A percentile compares a stretch with the other conserved stretches of the same genome.
These are phyloP conservation scores for Tokudaia tokunoshimensis DNA, from an alignment of 2,797 vertebrate species.

Conservation along the genomic window DNA sequence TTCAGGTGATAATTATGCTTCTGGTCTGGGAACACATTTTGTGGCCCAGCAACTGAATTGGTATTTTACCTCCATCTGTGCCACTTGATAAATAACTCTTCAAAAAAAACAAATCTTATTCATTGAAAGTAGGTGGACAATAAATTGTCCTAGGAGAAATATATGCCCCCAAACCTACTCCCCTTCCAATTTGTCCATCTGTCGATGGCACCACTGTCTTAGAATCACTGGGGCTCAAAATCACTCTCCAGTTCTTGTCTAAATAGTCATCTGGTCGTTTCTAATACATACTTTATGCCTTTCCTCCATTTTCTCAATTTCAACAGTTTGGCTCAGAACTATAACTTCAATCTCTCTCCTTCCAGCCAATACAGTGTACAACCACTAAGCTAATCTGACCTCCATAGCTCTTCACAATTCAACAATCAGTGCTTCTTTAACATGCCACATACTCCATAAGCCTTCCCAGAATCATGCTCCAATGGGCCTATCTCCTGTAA, in stretches of 20 bases:
- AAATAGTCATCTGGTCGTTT: slow-evolving; percentile 6
- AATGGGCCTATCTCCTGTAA: neutral
- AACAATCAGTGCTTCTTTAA: slow-evolving; percentile 15
- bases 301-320: neutral
- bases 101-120: neutral
- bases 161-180: neutral
- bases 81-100: slow-evolving; percentile 11
- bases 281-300: neutral
- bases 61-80: neutral
- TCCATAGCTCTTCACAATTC: neutral
- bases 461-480: neutral
- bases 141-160: slow-evolving; percentile 6
- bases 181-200: slow-evolving; percentile 4
- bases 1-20: neutral
- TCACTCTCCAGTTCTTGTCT: neutral
- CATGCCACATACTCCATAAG: slow-evolving; percentile 20
- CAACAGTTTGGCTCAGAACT: neutral
- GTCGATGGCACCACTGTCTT: neutral
- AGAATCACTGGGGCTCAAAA: neutral
- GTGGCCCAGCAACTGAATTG: neutral
- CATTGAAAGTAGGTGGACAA: slow-evolving; percentile 26
- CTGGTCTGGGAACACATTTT: neutral
- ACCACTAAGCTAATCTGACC: neutral
- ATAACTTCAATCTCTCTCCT: neutral
- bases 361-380: neutral